Evolutionary conservation across 2,888 invertebrate genomes (phyloP).

Genomic region (Lasioglossum vierecki): DNA sequence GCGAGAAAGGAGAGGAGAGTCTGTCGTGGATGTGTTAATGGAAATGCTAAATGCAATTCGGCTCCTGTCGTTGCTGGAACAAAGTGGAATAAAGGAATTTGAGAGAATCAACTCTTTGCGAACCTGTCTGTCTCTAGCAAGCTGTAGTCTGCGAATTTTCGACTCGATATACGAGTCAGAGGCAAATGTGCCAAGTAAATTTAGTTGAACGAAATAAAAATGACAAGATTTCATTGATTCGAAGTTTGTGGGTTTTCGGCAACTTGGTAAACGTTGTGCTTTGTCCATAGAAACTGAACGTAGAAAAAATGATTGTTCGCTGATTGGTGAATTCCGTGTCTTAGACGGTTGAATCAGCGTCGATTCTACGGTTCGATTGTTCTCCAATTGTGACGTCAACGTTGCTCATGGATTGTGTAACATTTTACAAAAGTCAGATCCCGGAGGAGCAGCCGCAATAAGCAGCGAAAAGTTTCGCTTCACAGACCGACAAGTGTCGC

Average conservation of each 20-base stretch:
- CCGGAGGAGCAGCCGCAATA: not conserved
- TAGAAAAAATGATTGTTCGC: not conserved
- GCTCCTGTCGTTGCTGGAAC: not conserved
- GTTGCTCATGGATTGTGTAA: not conserved
- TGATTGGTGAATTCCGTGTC: not conserved
- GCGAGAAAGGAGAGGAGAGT: not conserved
- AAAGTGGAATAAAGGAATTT: not conserved
- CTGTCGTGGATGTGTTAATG: not conserved
- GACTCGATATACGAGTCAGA: too few relatives aligned
- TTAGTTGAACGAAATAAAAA: too few relatives aligned
- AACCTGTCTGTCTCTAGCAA: not conserved
- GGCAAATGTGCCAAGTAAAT: too few relatives aligned
- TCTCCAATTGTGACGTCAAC: not conserved
- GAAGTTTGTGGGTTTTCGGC: too few relatives aligned
- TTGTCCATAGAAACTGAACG: too few relatives aligned
- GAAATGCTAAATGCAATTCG: not conserved
- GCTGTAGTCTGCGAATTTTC: not conserved
- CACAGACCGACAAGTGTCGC: not conserved
- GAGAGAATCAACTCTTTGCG: not conserved
- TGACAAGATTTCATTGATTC: too few relatives aligned
- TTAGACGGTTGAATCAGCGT: not conserved
- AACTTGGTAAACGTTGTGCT: too few relatives aligned
- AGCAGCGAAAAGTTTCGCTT: not conserved
- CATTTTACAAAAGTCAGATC: not conserved
- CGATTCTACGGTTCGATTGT: not conserved